These are phyloP conservation scores for Pseudomugil tenellus DNA, from an alignment of 2,797 vertebrate genomes.

Conservation along the genomic window DNA sequence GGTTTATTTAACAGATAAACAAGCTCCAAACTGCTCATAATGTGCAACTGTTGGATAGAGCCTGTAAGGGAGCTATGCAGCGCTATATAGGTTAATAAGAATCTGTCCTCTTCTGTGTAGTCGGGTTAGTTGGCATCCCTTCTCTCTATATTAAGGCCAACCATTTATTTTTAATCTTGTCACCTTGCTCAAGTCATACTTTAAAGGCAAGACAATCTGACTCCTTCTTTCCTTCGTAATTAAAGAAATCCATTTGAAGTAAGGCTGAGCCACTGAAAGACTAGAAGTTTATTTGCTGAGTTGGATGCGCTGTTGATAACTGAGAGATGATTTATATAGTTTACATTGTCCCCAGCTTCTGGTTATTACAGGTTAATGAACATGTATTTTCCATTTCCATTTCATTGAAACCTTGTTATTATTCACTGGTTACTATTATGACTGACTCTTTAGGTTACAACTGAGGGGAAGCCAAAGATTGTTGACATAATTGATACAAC, in stretches of 20 bases:
- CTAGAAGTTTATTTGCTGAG: neutral
- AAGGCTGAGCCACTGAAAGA: neutral
- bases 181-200: constrained; percentile 1
- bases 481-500: constrained; percentile 98
- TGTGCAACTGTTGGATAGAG: neutral
- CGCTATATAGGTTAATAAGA: neutral
- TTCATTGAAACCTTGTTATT: neutral
- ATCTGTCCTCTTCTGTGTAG: neutral
- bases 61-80: neutral
- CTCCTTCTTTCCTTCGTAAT: neutral
- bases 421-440: neutral
- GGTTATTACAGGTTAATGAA: neutral
- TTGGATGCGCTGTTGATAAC: neutral
- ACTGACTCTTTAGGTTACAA: constrained; percentile 84
- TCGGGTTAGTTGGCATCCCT: neutral
- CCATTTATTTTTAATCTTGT: constrained; percentile 3
- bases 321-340: neutral
- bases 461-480: constrained; percentile 96
- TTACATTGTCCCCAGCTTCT: neutral
- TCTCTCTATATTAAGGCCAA: neutral
- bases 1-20: neutral
- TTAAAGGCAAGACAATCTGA: constrained; percentile 22
- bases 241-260: constrained; percentile 18
- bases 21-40: neutral
- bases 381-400: neutral